Base-by-base conservation (phyloP, 2,113 vertebrate genomes). In the Oxygymnocypris stewartii region DNA sequence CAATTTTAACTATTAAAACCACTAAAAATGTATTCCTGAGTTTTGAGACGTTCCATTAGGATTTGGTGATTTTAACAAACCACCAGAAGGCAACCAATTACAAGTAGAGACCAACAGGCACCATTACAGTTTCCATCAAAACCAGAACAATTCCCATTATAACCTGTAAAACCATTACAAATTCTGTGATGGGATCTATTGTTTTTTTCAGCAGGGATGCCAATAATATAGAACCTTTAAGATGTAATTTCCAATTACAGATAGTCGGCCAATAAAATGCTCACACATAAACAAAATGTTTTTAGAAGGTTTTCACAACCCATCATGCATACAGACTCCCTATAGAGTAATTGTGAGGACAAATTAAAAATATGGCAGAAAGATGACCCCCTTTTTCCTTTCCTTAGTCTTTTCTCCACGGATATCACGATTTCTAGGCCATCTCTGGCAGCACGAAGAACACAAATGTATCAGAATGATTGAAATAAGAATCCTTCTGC, bases 351-450 rank as follows among this genome's bases (percentile, higher is more conserved):
- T 44, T 69, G 25, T 49, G 14, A 65, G 54, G 84, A 78, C 71
- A 63, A 78, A 63, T 85, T 23, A 47, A 85, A 75, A 82, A 51
- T 71, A 51, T 71, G 28, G 80, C 47, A 71, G 65, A 54, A 82
- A 49, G 80, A 51, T 82, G 80, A 82, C 80, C 80, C 80, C 80
- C 28, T 82, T 82, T 82, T 82, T 49, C 80, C 59, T 82, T 47
- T 31, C 28, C 80, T 65, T 81, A 65, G 8, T 47, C 59, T 65
- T 37, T 81, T 82, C 80, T 71, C 80, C 44, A 71, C 2, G 63
- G 80, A 71, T 18, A 49, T 11, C 44, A 31, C 44, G 2, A 82
- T 71, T 82, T 82, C 80, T 82, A 82, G 80, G 80, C 65, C 80
- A 82, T 51, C 31, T 23, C 80, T 69, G 18, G 63, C 61, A 69